Base-by-base conservation (phyloP, 2,888 invertebrate genomes). In the Ommatoiulus sabulosus region DNA sequence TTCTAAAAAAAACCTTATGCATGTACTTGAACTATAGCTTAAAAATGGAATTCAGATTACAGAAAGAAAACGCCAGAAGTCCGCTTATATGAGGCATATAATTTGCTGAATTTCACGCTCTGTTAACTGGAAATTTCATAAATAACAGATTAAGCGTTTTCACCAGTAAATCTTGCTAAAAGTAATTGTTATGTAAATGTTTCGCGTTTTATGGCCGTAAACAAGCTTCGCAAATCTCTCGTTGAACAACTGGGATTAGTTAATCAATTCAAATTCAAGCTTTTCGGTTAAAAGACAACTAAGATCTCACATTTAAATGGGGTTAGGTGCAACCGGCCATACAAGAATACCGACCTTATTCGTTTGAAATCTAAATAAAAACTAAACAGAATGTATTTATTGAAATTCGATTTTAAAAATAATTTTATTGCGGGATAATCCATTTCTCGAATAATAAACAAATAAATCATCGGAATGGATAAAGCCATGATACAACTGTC, bases 101-200 rank as follows among this genome's bases (percentile, higher is more conserved):
- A 35, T 35, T 80, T 80, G 80, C 80, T 10, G 12, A 80, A 80
- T 80, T 80, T 80, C 80, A 80, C 80, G 80, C 35, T 35, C 35
- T 80, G 80, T 80, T 80, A 80, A 80, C 35, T 35, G 1, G 10
- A 80, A 80, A 80, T 80, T 80, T 80, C 80, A 80, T 80, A 80
- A 80, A 80, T 80, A 35, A 80, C 24, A 35, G 80, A 80, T 80
- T 80, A 80, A 80, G 8, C 72, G 0, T 80, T 80, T 80, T 24
- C 1, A 0, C 2, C 35, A 80, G 80, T 80, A 80, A 80, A 80
- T 80, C 80, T 80, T 80, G 24, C 80, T 35, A 7, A 80, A 35
- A 80, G 80, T 35, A 80, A 80, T 80, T 80, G 12, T 80, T 80
- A 80, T 80, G 80, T 8, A 80, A 80, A 80, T 80, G 80, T 80